Evolutionary conservation across 2,888 invertebrate species (phyloP).

Genomic region (Meteorus cinctellus): DNA sequence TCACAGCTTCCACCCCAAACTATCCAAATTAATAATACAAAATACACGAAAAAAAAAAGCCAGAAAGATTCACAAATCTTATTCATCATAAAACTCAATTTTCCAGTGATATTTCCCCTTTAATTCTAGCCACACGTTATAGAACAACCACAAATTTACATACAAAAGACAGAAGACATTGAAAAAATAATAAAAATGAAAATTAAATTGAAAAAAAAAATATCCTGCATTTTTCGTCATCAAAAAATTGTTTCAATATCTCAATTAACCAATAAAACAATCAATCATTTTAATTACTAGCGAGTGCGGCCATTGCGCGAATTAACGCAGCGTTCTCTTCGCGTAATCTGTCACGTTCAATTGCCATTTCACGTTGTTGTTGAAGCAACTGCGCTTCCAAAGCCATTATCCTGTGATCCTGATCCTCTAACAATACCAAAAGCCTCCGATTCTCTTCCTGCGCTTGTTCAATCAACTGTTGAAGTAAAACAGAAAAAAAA

Average conservation of each 20-base stretch:
- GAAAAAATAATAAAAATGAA: not conserved
- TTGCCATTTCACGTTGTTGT: constrained; percentile 67
- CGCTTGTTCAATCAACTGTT: constrained; percentile 70
- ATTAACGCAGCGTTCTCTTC: constrained; percentile 71
- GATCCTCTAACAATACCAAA: constrained; percentile 69
- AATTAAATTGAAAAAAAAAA: constrained; percentile 7
- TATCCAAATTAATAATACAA: no score
- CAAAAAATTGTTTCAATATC: not conserved
- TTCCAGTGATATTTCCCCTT: no score
- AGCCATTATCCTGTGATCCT: constrained; percentile 70
- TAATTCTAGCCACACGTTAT: no score
- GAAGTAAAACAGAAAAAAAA: constrained; percentile 32
- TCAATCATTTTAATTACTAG: constrained; percentile 59
- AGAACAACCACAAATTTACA: not conserved
- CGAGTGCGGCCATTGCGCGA: constrained; percentile 68
- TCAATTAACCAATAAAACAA: constrained; percentile 13
- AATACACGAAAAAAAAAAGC: no score
- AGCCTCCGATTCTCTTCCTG: constrained; percentile 72
- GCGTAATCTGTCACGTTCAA: constrained; percentile 68
- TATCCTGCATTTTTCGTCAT: constrained; percentile 12
- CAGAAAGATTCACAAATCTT: no score
- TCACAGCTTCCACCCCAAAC: no score
- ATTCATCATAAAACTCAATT: no score
- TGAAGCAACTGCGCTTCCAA: constrained; percentile 69
- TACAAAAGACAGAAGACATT: not conserved